A percentile compares a stretch with the other conserved stretches of the same genome.
These are phyloP conservation scores for Noctua janthina DNA, from an alignment of 2,888 invertebrate species.

Conservation along the genomic window DNA sequence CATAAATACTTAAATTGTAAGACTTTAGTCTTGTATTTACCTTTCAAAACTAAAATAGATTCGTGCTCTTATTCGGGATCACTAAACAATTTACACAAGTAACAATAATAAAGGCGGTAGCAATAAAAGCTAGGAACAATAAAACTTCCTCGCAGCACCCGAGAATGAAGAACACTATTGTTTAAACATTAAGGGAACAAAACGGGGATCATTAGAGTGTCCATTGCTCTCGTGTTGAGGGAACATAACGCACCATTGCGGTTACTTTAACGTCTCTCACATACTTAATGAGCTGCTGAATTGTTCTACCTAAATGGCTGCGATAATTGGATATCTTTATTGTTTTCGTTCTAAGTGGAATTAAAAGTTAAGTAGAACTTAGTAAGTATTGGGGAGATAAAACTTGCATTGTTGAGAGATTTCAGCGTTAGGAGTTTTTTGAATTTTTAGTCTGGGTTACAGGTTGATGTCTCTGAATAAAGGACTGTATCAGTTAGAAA, in stretches of 20 bases:
- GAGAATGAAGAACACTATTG: slow-evolving; percentile 66
- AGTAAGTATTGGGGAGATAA: neutral
- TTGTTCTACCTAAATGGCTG: slow-evolving; percentile 72
- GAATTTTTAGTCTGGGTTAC: neutral
- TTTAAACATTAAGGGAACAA: slow-evolving; percentile 78
- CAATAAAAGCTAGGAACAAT: slow-evolving; percentile 42
- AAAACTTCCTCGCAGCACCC: slow-evolving; percentile 30
- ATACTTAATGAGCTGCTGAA: slow-evolving; percentile 81
- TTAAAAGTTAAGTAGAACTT: slow-evolving; percentile 15
- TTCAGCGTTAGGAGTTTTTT: neutral
- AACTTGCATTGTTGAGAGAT: neutral
- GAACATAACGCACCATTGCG: slow-evolving; percentile 76
- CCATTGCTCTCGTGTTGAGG: slow-evolving; percentile 74
- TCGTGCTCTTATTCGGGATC: neutral
- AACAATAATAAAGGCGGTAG: slow-evolving; percentile 40
- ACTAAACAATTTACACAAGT: slow-evolving; percentile 38
- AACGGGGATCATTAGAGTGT: slow-evolving; percentile 75
- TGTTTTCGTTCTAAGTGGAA: slow-evolving; percentile 18
- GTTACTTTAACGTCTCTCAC: slow-evolving; percentile 80
- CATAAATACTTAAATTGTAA: neutral
- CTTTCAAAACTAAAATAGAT: slow-evolving; percentile 5
- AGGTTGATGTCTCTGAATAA: neutral
- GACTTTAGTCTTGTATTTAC: neutral
- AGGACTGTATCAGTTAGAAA: neutral
- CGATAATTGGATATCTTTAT: slow-evolving; percentile 64